Evolutionary conservation across 1,140 invertebrate genomes (phyloP).

Genomic region (Heliconius melpomene): DNA sequence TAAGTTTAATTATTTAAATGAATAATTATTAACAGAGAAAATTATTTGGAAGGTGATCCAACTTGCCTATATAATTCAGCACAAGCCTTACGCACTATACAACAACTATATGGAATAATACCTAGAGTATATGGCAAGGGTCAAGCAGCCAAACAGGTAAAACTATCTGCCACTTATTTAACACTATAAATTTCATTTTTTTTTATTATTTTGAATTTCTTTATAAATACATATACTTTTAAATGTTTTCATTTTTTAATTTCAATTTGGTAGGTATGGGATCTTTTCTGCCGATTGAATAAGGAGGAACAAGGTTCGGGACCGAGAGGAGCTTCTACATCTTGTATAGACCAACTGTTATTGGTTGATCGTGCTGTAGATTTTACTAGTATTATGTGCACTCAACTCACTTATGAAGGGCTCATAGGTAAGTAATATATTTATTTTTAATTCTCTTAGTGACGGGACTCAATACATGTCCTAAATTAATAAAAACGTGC

Average conservation of each 20-base stretch:
- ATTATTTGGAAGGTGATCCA: conserved; percentile 92
- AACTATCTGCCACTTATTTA: background rate
- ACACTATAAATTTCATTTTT: no score
- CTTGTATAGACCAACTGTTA: conserved; percentile 92
- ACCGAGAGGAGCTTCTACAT: conserved; percentile 64
- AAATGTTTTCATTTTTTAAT: background rate
- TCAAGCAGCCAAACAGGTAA: conserved; percentile 88
- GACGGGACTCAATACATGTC: no score
- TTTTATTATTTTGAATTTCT: no score
- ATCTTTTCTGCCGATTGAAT: conserved; percentile 91
- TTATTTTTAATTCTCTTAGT: background rate
- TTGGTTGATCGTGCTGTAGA: conserved; percentile 95
- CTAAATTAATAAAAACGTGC: no score
- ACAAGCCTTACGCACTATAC: conserved; percentile 91
- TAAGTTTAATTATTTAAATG: background rate
- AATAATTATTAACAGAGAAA: conserved; percentile 83
- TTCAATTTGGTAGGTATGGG: conserved; percentile 84
- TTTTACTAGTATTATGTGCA: conserved; percentile 94
- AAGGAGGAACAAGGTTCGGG: conserved; percentile 82
- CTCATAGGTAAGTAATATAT: conserved; percentile 87
- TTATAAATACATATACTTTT: background rate
- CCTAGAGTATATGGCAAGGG: conserved; percentile 95
- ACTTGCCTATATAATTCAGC: conserved; percentile 94
- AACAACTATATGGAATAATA: conserved; percentile 94
- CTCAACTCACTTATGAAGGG: conserved; percentile 98